These are phyloP conservation scores for Genyomyrus donnyi DNA, from an alignment of 2,113 vertebrate species.

Conservation along the genomic window DNA sequence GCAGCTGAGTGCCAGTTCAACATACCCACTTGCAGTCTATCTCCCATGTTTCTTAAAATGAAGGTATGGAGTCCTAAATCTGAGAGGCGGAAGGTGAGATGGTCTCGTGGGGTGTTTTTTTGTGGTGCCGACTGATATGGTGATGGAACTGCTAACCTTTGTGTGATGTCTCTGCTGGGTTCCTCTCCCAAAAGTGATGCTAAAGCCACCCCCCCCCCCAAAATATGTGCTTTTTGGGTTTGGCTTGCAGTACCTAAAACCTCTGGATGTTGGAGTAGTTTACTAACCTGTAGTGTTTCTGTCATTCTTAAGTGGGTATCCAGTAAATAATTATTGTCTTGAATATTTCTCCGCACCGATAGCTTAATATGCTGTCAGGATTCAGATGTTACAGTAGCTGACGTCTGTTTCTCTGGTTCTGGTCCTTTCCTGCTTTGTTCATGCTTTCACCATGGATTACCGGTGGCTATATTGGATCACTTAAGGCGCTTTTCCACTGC, in stretches of 20 bases:
- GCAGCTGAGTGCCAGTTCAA: neutral
- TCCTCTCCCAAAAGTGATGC: neutral
- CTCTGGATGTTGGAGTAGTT: neutral
- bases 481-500: neutral
- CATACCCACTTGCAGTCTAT: neutral
- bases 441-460: neutral
- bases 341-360: neutral
- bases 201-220: neutral
- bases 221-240: neutral
- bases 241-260: neutral
- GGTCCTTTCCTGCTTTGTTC: neutral
- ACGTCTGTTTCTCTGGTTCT: neutral
- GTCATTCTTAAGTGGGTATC: neutral
- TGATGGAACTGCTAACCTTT: neutral
- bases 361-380: neutral
- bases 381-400: neutral
- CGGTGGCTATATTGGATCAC: neutral
- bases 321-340: neutral
- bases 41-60: neutral
- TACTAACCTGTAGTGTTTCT: neutral
- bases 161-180: neutral
- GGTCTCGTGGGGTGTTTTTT: neutral
- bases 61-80: neutral
- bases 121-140: neutral
- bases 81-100: neutral